Conservation (phyloP, 2,888 invertebrate genomes). For the Ectemnius continuus region DNA sequence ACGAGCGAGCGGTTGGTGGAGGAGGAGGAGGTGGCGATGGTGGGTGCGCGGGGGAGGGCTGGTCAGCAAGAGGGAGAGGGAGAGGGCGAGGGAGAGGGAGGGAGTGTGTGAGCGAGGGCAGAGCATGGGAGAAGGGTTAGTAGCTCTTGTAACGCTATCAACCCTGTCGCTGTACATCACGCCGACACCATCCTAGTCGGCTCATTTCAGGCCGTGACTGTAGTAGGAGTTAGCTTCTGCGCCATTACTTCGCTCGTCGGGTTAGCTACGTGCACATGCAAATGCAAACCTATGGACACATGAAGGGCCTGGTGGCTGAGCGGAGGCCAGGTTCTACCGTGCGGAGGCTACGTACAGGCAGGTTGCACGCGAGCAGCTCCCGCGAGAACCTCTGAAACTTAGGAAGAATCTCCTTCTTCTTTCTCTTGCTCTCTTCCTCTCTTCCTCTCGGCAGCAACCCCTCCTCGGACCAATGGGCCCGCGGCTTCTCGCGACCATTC, state of each 20-base stretch:
- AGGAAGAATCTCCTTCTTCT: constrained; percentile 12
- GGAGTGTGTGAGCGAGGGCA: constrained; percentile 29
- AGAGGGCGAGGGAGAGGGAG: constrained; percentile 14
- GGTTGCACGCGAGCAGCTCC: constrained; percentile 51
- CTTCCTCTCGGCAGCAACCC: too few relatives aligned
- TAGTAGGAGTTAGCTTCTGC: constrained; percentile 73
- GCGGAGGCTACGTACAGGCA: constrained; percentile 47
- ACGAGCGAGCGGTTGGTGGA: not conserved
- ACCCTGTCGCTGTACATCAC: constrained; percentile 78
- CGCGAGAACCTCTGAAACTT: constrained; percentile 8
- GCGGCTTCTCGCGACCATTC: too few relatives aligned
- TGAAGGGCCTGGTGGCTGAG: constrained; percentile 16
- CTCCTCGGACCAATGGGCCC: too few relatives aligned
- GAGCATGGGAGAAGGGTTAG: constrained; percentile 71
- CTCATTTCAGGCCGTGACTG: constrained; percentile 70
- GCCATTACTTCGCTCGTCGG: constrained; percentile 70
- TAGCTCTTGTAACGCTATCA: constrained; percentile 78
- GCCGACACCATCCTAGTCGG: constrained; percentile 77
- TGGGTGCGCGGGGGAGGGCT: not conserved
- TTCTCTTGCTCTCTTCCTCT: too few relatives aligned
- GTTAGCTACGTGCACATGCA: constrained; percentile 54
- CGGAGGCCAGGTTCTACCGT: constrained; percentile 14
- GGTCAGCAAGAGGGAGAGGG: not conserved
- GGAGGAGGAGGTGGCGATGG: not conserved
- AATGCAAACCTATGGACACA: constrained; percentile 33